Percentiles rank a stretch among this genome's conserved stretches.
These are phyloP conservation scores for Vollenhovia emeryi DNA, from an alignment of 1,140 invertebrate species.

Conservation along the genomic window DNA sequence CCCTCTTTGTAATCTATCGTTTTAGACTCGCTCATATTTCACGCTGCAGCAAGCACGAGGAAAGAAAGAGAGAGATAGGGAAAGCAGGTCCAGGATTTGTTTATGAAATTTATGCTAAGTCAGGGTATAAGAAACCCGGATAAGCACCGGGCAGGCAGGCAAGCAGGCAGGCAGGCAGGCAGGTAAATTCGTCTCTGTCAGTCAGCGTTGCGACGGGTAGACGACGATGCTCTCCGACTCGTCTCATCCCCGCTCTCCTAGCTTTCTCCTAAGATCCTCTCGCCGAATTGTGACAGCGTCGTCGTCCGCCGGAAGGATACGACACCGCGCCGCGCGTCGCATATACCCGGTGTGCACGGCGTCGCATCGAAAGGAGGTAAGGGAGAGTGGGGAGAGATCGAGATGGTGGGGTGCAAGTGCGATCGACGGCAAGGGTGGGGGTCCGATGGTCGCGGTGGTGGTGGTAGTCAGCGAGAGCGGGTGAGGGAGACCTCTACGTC, in stretches of 20 bases:
- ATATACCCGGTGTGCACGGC: conserved; percentile 55
- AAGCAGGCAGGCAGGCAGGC: conserved; percentile 23
- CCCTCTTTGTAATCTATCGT: conserved; percentile 18
- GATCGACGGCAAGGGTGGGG: conserved; percentile 42
- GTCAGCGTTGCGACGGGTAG: conserved; percentile 28
- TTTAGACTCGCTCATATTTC: conserved; percentile 39
- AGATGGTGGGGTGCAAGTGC: conserved; percentile 50
- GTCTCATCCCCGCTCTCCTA: conserved; percentile 2
- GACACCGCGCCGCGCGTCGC: conserved; percentile 40
- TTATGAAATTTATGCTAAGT: conserved; percentile 61
- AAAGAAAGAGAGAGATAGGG: neutral
- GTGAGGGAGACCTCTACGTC: conserved; percentile 74
- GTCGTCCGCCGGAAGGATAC: conserved; percentile 70
- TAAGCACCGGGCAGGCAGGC: conserved; percentile 30
- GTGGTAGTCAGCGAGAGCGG: conserved; percentile 29
- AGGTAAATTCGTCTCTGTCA: conserved; percentile 57
- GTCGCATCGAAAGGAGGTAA: conserved; percentile 56
- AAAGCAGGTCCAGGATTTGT: conserved; percentile 40
- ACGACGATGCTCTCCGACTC: neutral
- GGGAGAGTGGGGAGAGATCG: conserved; percentile 32
- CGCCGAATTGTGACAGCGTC: conserved; percentile 68
- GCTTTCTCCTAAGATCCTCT: conserved; percentile 64
- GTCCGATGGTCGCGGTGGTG: conserved; percentile 45
- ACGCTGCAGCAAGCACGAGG: neutral
- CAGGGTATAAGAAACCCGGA: conserved; percentile 45